Base-by-base conservation (phyloP, 2,113 vertebrate genomes). In the Clarias gariepinus region DNA sequence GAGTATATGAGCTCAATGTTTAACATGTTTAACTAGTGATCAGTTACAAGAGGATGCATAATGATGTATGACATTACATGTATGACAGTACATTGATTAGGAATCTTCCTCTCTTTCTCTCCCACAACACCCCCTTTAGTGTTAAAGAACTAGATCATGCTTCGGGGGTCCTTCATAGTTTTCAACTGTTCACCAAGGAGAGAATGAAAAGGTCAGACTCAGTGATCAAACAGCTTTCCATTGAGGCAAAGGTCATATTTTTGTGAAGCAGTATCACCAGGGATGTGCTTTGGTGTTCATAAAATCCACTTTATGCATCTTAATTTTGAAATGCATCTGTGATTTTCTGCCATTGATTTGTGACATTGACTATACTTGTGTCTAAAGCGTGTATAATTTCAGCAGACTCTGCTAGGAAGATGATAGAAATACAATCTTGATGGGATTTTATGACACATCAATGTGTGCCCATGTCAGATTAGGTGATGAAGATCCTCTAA, bases 171-270 rank as follows among this genome's bases (percentile, higher is more conserved):
- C 23, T 53, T 55, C 52, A 57, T 57, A 83, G 66, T 36, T 33
- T 53, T 55, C 82, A 73, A 30, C 19, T 33, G 19, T 71, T 55
- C 33, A 63, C 36, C 6, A 25, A 18, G n/a, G 63, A 64, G 33
- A 33, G 57, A 21, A 60, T 52, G 64, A 52, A 83, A 83, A 69
- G 64, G 64, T 69, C 82, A 83, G 30, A 53, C 41, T 12, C 47
- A 30, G 25, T 12, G 57, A 80, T 55, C 25, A 66, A 28, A 53
- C 52, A 33, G 18, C 19, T 83, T 69, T 71, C 19, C 66, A 57
- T n/a, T 57, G 52, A 83, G 82, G 66, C 7, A 64, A 82, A 66
- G 53, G 61, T 60, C 78, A 60, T 36, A 33, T 21, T 81, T 81
- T 52, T 25, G 73, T 25, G 23, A 18, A n/a, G 69, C 2, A 0